Evolutionary conservation across 1,140 invertebrate genomes (phyloP), one percentile per base, ranked within the genome.

Genomic region (Aplysia californica): DNA sequence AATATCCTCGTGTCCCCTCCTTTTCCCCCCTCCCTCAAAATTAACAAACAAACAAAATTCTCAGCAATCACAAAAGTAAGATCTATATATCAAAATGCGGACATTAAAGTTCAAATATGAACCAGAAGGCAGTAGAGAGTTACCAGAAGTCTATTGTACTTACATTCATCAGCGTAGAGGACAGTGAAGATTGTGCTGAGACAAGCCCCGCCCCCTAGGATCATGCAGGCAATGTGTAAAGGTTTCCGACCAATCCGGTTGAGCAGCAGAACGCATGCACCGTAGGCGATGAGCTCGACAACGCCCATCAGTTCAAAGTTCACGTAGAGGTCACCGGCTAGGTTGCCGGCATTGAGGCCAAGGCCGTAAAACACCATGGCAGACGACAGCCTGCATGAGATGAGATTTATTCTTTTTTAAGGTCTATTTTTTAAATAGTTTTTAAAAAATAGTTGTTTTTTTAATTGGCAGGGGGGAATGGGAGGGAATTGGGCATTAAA

Each of bases 241-340:
- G 77, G 61, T 69, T 85, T 85, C 21, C 84, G 74, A 26, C 84
- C 84, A 44, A 77, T 20, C 55, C 80, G 61, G 71, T 84, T 82
- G 1, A 85, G 55, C 15, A 83, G 38, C 18, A 84, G 29, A 2
- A 84, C 36, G 50, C 81, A 83, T 3, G 80, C 23, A n/a, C 76
- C 59, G 50, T 81, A 83, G 1, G 93, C 94, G 0, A 94, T 94
- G 76, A 95, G 90, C 89, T 96, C 95, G 0, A 95, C 94, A 3
- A 93, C 86, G 0, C 94, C 95, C 29, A 80, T 78, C 64, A 86
- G 67, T 58, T 82, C 76, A 69, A 85, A 83, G 72, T 86, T 86
- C 18, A 84, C 41, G 75, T 90, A 89, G 76, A 87, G 72, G 73
- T 80, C 82, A 20, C 86, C 78, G 3, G 79, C 83, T 1, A 86